Base-by-base conservation (phyloP, 2,113 vertebrate genomes). In the Harpagus bidentatus region DNA sequence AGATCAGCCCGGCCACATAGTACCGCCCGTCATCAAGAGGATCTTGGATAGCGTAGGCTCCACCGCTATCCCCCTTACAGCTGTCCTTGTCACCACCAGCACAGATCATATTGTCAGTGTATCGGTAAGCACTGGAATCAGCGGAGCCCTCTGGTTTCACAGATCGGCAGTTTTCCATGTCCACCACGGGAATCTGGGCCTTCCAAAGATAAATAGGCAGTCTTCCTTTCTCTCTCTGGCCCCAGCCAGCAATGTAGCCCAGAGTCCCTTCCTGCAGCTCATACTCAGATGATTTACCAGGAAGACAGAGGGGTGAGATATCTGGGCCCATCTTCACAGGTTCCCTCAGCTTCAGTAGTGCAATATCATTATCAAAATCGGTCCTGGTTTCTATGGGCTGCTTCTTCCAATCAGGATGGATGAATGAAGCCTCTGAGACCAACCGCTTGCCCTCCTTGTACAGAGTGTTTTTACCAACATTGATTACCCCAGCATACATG, bases 71-170 rank as follows among this genome's bases (percentile, higher is more conserved):
- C 34, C 98, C 98, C 0, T 79, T 5, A 71, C 99, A 99, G 90
- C 99, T 99, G 93, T 99, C 99, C 38, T 94, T 96, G 62, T 53
- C 95, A 2, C 79, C 97, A 19, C 99, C 99, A 20, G 99, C 99
- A 96, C 99, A 99, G 95, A 99, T 98, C 99, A 99, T 99, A 82
- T 99, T 99, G 11, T 98, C 32, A 4, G 99, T 99, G 96, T 99
- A 98, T 7, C 11, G 16, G 14, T 96, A 96, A 22, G 19, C 19
- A 2, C 26, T 23, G 0, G 65, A 43, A 58, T 67, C 61, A 5
- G 55, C 42, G 3, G 2, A 32, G 12, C 32, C 6, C 6, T 95
- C 70, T 8, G 77, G 77, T 48, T 78, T 96, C 55, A 95, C 82
- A 6, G 79, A 76, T 20, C 20, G n/a, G 88, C 98, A 99, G 26